Evolutionary conservation across 2,888 invertebrate species (phyloP), one percentile per base, ranked within the genome.

Genomic region (Rutpela maculata): DNA sequence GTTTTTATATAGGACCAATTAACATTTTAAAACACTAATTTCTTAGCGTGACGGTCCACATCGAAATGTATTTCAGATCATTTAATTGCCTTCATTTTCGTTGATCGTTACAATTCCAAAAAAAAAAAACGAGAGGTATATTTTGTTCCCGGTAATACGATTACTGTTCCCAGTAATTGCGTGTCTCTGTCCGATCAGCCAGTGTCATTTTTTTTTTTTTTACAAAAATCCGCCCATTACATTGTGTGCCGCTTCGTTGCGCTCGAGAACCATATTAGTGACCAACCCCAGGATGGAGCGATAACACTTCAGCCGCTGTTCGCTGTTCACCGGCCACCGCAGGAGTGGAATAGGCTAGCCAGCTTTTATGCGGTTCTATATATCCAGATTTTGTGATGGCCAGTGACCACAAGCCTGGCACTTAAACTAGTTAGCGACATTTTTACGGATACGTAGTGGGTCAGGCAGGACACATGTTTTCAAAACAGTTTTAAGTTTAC

Each of bases 301-400:
- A 77, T 80, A 80, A 78, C 77, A 76, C 71, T 77, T 67, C 66
- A 76, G 74, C 75, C 67, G 74, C 69, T 56, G 74, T 76, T 78
- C 67, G 74, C 69, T 56, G 74, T 76, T 78, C 77, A 67, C 74
- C 74, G 76, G 76, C 75, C 75, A 69, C 69, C 78, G 74, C 71
- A 72, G 65, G 75, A 77, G 71, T 65, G 77, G 74, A 75, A 77
- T 65, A 71, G 76, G 78, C 77, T 77, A 75, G 70, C 60, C 71
- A 50, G 79, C 83, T 85, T 84, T 84, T 82, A 81, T 83, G 82
- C 80, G 85, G 85, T 84, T 80, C 81, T 63, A 78, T 77, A 69
- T 80, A 79, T 78, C 78, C 82, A 80, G 84, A 83, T 83, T 84
- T 80, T 78, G 82, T 76, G 81, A 79, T 79, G 80, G 77, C 79